Percentiles rank a stretch among this genome's conserved stretches.
Evolutionary conservation across 30 jellyfish, hydroid and myxozoan species (phyloP).

Genomic region (Turritopsis rubra): DNA sequence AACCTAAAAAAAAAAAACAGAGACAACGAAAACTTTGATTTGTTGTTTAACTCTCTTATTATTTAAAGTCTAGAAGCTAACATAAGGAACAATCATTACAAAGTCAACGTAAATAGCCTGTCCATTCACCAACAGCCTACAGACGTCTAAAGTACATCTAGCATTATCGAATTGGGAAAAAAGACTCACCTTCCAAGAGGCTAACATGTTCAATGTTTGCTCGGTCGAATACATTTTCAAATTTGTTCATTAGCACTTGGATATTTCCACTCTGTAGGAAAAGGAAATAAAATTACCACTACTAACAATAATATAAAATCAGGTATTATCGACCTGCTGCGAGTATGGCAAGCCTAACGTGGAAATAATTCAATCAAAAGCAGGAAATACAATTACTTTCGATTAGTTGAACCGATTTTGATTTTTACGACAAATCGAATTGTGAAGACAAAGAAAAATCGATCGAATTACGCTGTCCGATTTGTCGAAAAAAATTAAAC

Average conservation of each 20-base stretch:
- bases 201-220: constrained; percentile 9
- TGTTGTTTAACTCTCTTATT: neutral
- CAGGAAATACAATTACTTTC: neutral
- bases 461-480: no score
- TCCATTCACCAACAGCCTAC: no score
- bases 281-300: neutral
- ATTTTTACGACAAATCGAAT: no score
- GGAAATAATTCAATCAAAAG: neutral
- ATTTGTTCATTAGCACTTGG: constrained; percentile 1
- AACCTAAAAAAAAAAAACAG: constrained; percentile 40
- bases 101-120: no score
- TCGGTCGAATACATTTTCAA: constrained; percentile 24
- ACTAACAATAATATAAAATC: no score
- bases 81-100: neutral
- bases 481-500: no score
- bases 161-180: neutral
- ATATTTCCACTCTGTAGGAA: constrained; percentile 22
- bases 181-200: constrained; percentile 17
- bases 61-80: neutral
- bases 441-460: no score
- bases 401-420: no score
- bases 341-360: no score
- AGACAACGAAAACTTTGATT: neutral
- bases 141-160: no score
- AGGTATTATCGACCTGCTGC: no score